Conservation (phyloP, 2,888 invertebrate genomes). For the Sarcophaga carnaria region DNA sequence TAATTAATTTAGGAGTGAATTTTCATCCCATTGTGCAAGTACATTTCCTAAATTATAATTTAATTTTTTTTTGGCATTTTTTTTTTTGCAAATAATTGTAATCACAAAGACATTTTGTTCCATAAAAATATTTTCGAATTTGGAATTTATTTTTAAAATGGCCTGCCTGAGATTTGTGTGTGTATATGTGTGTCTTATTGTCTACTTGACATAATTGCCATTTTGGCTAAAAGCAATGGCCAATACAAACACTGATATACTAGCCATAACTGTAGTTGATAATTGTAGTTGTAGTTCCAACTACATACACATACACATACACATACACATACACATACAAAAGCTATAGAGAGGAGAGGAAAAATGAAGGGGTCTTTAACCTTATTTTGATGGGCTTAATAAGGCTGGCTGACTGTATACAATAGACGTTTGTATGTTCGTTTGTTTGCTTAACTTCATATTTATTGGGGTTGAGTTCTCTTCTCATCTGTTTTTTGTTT, state of each 20-base stretch:
- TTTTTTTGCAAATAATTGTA: no score
- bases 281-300: no score
- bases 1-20: no score
- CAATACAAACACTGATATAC: slow-evolving; percentile 16
- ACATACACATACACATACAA: background rate
- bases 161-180: no score
- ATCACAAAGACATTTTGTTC: no score
- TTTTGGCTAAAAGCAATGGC: slow-evolving; percentile 54
- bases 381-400: slow-evolving; percentile 35
- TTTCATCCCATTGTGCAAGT: background rate
- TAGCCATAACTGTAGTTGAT: background rate
- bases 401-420: background rate
- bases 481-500: slow-evolving; percentile 8
- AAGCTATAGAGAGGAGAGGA: no score
- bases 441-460: background rate
- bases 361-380: slow-evolving; percentile 59
- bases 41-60: no score
- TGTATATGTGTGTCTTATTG: background rate
- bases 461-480: background rate
- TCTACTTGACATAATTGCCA: slow-evolving; percentile 62
- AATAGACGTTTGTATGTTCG: no score
- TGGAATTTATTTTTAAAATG: no score
- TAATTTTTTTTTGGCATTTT: no score
- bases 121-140: no score
- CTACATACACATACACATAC: background rate